These are phyloP conservation scores for Drosophila merina DNA, from an alignment of 2,888 invertebrate genomes.

Conservation along the genomic window DNA sequence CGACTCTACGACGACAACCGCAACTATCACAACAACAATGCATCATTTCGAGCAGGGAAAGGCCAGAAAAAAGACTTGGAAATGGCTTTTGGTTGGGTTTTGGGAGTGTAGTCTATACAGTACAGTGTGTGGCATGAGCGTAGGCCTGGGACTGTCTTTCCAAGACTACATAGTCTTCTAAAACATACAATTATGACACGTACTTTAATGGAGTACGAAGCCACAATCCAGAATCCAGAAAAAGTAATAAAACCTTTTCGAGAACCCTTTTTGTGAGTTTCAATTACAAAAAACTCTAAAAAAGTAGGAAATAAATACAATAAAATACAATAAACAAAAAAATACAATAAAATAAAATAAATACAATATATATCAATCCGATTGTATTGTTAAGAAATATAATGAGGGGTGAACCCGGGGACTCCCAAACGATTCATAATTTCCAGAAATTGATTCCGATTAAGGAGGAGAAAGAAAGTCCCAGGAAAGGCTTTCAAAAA, in stretches of 20 bases:
- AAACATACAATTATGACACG: too few species aligned
- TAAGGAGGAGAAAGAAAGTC: neutral
- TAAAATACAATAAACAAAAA: constrained; percentile 4
- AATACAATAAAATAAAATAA: constrained; percentile 11
- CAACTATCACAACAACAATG: constrained; percentile 5
- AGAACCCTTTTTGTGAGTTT: too few species aligned
- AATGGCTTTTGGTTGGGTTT: constrained; percentile 16
- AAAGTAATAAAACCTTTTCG: too few species aligned
- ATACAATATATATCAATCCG: too few species aligned
- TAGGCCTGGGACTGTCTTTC: too few species aligned
- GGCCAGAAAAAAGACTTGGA: constrained; percentile 27
- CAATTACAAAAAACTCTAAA: too few species aligned
- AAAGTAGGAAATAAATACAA: neutral
- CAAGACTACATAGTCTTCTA: too few species aligned
- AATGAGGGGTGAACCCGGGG: neutral
- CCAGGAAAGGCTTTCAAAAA: too few species aligned
- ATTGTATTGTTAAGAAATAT: too few species aligned
- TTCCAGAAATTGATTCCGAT: neutral
- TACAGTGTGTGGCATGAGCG: constrained; percentile 10
- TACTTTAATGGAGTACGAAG: too few species aligned
- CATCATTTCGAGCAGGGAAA: constrained; percentile 32
- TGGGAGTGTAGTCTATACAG: neutral
- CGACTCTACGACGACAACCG: constrained; percentile 7
- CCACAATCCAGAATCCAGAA: too few species aligned
- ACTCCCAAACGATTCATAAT: constrained; percentile 13